Percentiles rank a stretch among this genome's conserved stretches.
These are phyloP conservation scores for Diprion similis DNA, from an alignment of 1,140 invertebrate genomes.

Conservation along the genomic window DNA sequence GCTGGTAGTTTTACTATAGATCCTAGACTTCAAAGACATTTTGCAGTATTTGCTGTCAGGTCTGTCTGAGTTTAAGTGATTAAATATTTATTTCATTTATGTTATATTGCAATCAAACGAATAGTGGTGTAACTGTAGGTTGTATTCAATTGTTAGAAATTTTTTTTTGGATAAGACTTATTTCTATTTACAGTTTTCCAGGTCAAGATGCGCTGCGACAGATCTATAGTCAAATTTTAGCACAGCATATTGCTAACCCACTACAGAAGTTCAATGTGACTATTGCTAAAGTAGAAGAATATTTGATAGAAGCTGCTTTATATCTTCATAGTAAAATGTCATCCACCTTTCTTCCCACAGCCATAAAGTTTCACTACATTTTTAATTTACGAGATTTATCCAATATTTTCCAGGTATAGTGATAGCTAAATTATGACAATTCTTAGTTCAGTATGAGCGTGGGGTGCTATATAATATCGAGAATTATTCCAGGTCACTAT, in stretches of 20 bases:
- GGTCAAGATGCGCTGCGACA: conserved; percentile 78
- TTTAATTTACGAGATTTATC: conserved; percentile 93
- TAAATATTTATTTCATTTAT: conserved; percentile 5
- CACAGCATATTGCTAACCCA: conserved; percentile 77
- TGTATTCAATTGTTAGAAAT: not conserved
- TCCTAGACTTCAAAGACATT: conserved; percentile 89
- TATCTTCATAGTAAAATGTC: conserved; percentile 80
- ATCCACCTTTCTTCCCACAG: conserved; percentile 85
- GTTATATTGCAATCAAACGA: too few species aligned
- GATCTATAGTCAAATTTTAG: conserved; percentile 85
- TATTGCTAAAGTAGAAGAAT: conserved; percentile 67
- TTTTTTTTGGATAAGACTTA: not conserved
- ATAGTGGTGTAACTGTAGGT: too few species aligned
- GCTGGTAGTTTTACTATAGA: conserved; percentile 95
- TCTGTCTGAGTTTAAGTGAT: conserved; percentile 41
- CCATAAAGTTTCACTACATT: conserved; percentile 93
- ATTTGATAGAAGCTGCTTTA: conserved; percentile 76
- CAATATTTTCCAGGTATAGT: conserved; percentile 83
- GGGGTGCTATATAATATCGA: not conserved
- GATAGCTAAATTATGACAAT: not conserved
- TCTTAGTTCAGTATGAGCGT: conserved; percentile 9
- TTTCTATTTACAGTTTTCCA: conserved; percentile 74
- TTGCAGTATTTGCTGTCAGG: conserved; percentile 90
- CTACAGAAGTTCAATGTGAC: conserved; percentile 69
- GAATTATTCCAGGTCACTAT: not conserved